Percentiles rank a stretch among this genome's conserved stretches.
Conservation (phyloP, 1,140 invertebrate genomes). For the Andrena cerasifolii region DNA sequence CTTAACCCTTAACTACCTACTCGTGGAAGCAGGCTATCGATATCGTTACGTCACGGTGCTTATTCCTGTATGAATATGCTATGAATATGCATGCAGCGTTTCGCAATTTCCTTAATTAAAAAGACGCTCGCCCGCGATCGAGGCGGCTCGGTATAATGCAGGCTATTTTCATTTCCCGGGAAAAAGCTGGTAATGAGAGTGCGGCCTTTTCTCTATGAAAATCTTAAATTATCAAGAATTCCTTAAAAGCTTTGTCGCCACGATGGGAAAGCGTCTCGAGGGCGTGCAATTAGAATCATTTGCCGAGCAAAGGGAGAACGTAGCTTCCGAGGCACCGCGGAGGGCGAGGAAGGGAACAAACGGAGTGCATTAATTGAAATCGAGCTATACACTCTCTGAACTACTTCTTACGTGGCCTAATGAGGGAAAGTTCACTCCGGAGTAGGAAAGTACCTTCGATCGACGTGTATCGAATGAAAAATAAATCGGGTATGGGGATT, state of each 20-base stretch:
- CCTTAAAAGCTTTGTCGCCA: not conserved
- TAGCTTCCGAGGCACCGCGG: not conserved
- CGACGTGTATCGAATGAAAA: constrained; percentile 35
- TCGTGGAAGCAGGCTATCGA: not conserved
- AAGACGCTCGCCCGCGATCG: not conserved
- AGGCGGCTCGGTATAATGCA: not conserved
- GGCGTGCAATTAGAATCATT: constrained; percentile 17
- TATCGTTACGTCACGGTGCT: not conserved
- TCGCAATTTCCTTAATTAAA: constrained; percentile 56
- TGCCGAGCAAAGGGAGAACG: not conserved
- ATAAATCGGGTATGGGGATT: constrained; percentile 18
- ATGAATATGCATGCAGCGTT: constrained; percentile 16
- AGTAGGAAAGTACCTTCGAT: too few species aligned
- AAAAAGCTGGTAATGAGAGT: constrained; percentile 26
- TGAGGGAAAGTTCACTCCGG: too few species aligned
- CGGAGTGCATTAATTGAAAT: not conserved
- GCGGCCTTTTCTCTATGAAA: not conserved
- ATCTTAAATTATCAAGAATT: constrained; percentile 15
- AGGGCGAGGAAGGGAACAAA: not conserved
- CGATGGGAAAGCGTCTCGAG: not conserved
- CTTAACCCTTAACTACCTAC: too few species aligned
- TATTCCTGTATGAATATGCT: not conserved
- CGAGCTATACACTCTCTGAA: too few species aligned
- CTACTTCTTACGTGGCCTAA: too few species aligned
- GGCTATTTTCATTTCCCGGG: constrained; percentile 36